Base-by-base conservation (phyloP, 2,113 vertebrate species). In the Pluvialis apricaria region DNA sequence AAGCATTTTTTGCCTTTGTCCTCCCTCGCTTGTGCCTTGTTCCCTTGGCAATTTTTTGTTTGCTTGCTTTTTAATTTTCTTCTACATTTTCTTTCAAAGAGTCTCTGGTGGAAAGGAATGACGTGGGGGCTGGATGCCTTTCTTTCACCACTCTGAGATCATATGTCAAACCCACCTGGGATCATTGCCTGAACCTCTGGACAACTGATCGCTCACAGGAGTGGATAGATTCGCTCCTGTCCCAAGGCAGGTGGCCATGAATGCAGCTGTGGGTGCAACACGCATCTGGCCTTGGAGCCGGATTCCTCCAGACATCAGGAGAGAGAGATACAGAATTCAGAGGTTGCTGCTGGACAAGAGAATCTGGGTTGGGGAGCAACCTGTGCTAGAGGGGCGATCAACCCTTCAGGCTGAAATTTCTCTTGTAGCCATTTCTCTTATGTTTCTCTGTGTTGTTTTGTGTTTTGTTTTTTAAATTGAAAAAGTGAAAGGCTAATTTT, bases 11-110 rank as follows among this genome's bases (percentile, higher is more conserved):
- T 52, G 58, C 68, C 70, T 95, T 97, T 92, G 70, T 92, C 81
- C 75, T 91, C 38, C 15, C 29, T 93, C 52, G 60, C 64, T 86
- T 78, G 61, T 82, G 80, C 49, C 69, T 93, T 66, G 78, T 91
- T 97, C 94, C 94, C 94, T 86, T 91, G 94, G 89, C 58, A 96
- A 93, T 96, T 90, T 93, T 96, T 93, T 97, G 85, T 96, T 96
- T 96, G 88, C 64, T 90, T 78, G 76, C 55, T 92, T 94, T 93
- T 77, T 73, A 81, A 78, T 88, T 94, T 92, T 84, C 40, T 84
- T 88, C 52, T n/a, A 15, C 29, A 32, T 94, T 95, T 95, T 89
- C 45, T 76, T 88, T 89, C 78, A 80, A 71, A 76, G 52, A 72
- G 13, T 44, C 55, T 87, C 21, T 31, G 14, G 28, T 83, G 51